Evolutionary conservation across 2,797 vertebrate species (phyloP).

Genomic region (Coregonus sp.): DNA sequence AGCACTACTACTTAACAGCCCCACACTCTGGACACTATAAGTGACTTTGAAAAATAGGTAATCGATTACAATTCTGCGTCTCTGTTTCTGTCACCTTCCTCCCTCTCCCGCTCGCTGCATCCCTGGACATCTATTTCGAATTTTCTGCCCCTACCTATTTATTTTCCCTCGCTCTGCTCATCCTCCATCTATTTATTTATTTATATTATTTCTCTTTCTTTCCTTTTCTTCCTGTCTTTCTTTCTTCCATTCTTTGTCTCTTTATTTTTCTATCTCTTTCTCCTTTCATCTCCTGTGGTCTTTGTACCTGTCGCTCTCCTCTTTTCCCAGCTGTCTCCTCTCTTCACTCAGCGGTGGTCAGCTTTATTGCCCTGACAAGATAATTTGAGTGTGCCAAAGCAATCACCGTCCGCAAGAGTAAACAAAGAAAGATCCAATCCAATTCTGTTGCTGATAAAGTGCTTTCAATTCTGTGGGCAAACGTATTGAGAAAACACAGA

Average conservation of each 20-base stretch:
- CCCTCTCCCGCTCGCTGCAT: not conserved
- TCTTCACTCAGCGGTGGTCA: conserved; percentile 39
- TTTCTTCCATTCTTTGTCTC: conserved; percentile 30
- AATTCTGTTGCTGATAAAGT: conserved; percentile 60
- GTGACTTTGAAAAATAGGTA: conserved; percentile 95
- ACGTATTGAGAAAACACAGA: conserved; percentile 24
- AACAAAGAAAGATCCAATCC: conserved; percentile 73
- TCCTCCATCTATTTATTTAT: conserved; percentile 13
- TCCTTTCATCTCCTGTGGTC: conserved; percentile 36
- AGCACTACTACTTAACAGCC: conserved; percentile 78
- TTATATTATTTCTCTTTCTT: not conserved
- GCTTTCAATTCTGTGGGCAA: conserved; percentile 56
- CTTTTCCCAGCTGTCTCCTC: conserved; percentile 15
- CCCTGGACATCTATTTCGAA: conserved; percentile 49
- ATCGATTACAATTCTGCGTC: conserved; percentile 87
- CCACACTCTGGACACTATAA: conserved; percentile 84
- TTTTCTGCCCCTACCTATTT: conserved; percentile 40
- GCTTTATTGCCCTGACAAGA: conserved; percentile 78
- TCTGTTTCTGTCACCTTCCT: conserved; percentile 50
- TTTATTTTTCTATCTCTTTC: conserved; percentile 32
- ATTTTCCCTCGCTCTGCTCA: conserved; percentile 26
- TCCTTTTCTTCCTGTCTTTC: not conserved
- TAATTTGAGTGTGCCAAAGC: conserved; percentile 77
- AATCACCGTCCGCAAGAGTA: conserved; percentile 64
- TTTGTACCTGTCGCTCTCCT: conserved; percentile 6